Evolutionary conservation across 2,888 invertebrate species (phyloP).

Genomic region (Idaea straminata): DNA sequence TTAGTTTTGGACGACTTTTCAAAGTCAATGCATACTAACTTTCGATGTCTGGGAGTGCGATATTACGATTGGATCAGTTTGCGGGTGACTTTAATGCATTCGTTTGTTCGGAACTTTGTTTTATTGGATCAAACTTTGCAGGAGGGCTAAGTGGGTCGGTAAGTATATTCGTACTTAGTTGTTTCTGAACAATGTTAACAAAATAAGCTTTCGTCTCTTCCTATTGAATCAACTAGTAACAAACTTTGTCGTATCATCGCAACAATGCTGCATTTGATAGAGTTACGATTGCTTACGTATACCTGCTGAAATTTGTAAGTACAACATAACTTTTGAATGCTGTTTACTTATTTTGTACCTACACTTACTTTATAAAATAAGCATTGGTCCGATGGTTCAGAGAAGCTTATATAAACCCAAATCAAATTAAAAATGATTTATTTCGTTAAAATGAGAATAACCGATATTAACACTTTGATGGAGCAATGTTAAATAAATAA

Average conservation of each 20-base stretch:
- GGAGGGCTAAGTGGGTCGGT: constrained; percentile 56
- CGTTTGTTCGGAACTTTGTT: constrained; percentile 77
- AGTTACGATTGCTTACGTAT: neutral
- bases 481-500: too few relatives aligned
- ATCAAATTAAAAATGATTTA: too few relatives aligned
- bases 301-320: neutral
- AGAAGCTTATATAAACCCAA: too few relatives aligned
- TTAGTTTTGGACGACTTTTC: constrained; percentile 80
- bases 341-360: neutral
- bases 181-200: constrained; percentile 23
- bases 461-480: too few relatives aligned
- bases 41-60: constrained; percentile 77
- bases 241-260: constrained; percentile 11
- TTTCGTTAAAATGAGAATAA: too few relatives aligned
- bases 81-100: constrained; percentile 77
- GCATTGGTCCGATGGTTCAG: too few relatives aligned
- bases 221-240: constrained; percentile 14
- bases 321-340: neutral
- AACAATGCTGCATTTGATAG: neutral
- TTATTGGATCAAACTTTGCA: constrained; percentile 71
- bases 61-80: constrained; percentile 79
- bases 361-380: neutral
- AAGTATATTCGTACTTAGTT: constrained; percentile 47
- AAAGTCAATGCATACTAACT: constrained; percentile 81
- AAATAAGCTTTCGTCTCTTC: constrained; percentile 21